Base-by-base conservation (phyloP, 2,113 vertebrate species). In the Notothenia coriiceps region DNA sequence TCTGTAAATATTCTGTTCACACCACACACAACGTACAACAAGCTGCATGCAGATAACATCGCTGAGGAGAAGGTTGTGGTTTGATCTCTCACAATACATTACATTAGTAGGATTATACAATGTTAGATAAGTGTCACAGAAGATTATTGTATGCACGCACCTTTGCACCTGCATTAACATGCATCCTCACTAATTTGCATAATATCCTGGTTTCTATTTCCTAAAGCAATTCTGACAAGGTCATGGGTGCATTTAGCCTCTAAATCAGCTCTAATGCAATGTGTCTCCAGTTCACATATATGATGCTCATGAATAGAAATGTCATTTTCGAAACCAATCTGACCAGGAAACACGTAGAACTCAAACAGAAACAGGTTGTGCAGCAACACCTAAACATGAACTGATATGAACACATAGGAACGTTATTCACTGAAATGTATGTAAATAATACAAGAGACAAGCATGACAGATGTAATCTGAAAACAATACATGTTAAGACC, bases 1-100 rank as follows among this genome's bases (percentile, higher is more conserved):
- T 96, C 89, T 98, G 96, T 97, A 98, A 96, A 97, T 97, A 97
- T 94, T 95, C 96, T 91, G 86, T 96, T 91, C 95, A 94, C 94
- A 93, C 94, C 94, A 94, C 95, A 94, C 96, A 95, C 95, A 95
- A 95, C 90, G 93, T 96, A 94, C 96, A 95, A 95, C 96, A 96
- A 96, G 96, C 97, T 96, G 97, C 97, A 97, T 98, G 96, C 96
- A 96, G 95, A 97, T 70, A 70, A 83, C 62, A 55, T 82, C 70
- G 50, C 77, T 62, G 33, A 80, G 44, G 44, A 74, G 74, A 55
- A 76, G 1, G 49, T 17, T 77, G 64, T 52, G 20, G 62, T 77
- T 75, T 70, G 33, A 84, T 72, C 57, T 15, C 22, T 52, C 29
- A 50, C 68, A 62, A 62, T 52, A 74, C 74, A 82, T 81, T 44